These are phyloP conservation scores for Zaprionus bogoriensis DNA, from an alignment of 2,888 invertebrate genomes.

Conservation along the genomic window DNA sequence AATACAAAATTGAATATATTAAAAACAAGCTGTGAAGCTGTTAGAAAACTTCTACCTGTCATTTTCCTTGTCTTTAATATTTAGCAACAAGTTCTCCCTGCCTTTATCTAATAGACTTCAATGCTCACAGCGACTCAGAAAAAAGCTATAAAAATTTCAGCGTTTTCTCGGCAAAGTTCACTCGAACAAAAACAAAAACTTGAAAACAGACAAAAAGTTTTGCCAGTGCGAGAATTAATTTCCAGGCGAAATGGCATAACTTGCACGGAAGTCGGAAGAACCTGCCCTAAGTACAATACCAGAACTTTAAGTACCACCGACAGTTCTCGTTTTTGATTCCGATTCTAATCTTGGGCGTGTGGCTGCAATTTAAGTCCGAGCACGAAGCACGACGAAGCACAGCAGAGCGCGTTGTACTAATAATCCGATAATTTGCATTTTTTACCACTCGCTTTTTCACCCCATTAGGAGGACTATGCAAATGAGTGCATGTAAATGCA, in stretches of 20 bases:
- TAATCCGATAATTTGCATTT: constrained; percentile 2
- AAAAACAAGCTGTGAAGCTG: too few relatives aligned
- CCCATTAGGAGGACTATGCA: constrained; percentile 3
- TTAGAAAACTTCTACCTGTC: too few relatives aligned
- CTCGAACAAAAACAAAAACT: background rate
- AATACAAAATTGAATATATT: too few relatives aligned
- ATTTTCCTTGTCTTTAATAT: too few relatives aligned
- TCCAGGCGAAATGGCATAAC: background rate
- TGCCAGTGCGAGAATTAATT: background rate
- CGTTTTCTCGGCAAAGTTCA: too few relatives aligned
- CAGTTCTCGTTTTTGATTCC: background rate
- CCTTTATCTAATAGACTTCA: too few relatives aligned
- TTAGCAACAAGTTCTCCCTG: too few relatives aligned
- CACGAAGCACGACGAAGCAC: background rate
- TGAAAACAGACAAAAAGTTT: background rate
- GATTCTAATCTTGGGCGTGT: background rate
- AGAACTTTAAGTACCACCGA: too few relatives aligned
- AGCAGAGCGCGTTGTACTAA: background rate
- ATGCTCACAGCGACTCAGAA: too few relatives aligned
- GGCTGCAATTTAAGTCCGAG: background rate
- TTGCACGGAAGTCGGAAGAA: too few relatives aligned
- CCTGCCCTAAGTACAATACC: too few relatives aligned
- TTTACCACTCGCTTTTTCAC: background rate
- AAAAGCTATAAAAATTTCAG: background rate
- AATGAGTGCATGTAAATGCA: constrained; percentile 6